Evolutionary conservation across 2,113 vertebrate species (phyloP).

Genomic region (Plecturocebus donacophilus): DNA sequence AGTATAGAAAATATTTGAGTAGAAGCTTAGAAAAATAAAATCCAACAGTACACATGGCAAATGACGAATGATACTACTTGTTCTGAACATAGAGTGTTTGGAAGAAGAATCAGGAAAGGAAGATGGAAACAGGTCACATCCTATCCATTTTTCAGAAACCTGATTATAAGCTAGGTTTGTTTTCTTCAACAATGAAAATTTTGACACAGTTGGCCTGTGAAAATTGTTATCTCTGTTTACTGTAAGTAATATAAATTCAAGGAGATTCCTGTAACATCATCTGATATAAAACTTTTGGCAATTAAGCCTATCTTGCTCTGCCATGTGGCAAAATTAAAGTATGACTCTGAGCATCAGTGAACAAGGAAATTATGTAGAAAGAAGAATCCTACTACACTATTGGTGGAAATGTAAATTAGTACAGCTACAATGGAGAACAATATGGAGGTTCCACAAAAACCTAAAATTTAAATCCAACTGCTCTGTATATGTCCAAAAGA

Average conservation of each 20-base stretch:
- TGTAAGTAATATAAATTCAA: background rate
- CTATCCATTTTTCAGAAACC: background rate
- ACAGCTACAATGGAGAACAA: background rate
- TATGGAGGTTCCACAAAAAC: background rate
- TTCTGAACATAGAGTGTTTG: background rate
- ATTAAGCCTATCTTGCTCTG: background rate
- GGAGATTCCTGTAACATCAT: background rate
- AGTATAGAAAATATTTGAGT: background rate
- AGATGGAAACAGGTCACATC: background rate
- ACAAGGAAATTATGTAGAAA: background rate
- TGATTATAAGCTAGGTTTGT: background rate
- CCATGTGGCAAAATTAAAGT: background rate
- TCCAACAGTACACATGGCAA: background rate
- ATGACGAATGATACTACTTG: background rate
- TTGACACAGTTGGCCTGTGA: background rate
- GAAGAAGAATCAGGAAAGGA: background rate
- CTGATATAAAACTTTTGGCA: background rate
- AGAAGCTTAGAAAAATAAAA: background rate
- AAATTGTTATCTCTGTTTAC: background rate
- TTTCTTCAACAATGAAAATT: background rate
- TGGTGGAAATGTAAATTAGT: background rate
- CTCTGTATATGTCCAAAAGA: background rate
- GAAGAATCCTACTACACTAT: background rate
- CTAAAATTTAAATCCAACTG: background rate
- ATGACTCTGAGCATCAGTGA: background rate